A percentile compares a stretch with the other conserved stretches of the same genome.
Conservation (phyloP, 2,113 vertebrate genomes). For the Erinaceus europaeus region DNA sequence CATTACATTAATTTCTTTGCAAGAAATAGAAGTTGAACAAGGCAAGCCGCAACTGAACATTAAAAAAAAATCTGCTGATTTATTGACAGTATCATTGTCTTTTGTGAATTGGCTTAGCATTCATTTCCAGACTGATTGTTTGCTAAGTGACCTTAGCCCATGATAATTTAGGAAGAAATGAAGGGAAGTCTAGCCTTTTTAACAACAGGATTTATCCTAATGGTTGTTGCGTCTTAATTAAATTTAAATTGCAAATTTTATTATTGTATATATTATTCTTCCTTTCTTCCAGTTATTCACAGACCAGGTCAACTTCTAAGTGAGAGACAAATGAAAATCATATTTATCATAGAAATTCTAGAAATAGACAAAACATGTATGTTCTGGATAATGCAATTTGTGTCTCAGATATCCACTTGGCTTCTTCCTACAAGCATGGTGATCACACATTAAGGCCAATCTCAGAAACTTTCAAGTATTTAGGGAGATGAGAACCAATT, state of each 20-base stretch:
- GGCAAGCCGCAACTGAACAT: slow-evolving; percentile 38
- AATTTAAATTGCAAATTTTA: background rate
- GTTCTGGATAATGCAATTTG: no score
- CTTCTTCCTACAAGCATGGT: background rate
- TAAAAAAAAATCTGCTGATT: background rate
- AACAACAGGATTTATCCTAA: no score
- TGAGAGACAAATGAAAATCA: slow-evolving; percentile 7
- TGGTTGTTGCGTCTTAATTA: no score
- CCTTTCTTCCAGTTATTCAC: background rate
- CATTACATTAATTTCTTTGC: background rate
- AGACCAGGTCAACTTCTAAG: background rate
- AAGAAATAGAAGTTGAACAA: background rate
- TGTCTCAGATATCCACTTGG: background rate
- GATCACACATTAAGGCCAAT: background rate
- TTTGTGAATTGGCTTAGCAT: background rate
- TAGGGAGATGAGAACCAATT: background rate
- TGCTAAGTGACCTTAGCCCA: background rate
- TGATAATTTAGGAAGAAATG: background rate
- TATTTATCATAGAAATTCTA: background rate
- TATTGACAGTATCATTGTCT: background rate
- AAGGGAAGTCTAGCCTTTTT: background rate
- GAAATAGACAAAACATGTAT: background rate
- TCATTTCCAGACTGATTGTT: background rate
- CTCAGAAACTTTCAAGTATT: background rate
- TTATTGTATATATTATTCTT: background rate